Evolutionary conservation across 2,113 vertebrate species (phyloP).

Genomic region (Bubalus kerabau): DNA sequence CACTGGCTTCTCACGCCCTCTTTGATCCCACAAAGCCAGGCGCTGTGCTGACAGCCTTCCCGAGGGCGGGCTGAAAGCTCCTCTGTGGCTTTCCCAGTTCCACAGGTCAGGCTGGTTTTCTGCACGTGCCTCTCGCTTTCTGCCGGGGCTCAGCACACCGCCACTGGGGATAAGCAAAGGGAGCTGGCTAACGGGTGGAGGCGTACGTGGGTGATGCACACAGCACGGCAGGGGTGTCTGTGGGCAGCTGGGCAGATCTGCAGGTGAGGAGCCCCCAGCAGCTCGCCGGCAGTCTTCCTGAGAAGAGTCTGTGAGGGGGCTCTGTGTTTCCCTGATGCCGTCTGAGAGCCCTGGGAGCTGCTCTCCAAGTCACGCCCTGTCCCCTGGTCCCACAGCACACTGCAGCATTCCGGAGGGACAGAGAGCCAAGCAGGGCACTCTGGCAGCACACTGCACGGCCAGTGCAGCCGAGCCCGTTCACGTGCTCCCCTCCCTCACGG

Average conservation of each 20-base stretch:
- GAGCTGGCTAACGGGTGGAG: background rate
- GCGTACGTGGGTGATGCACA: background rate
- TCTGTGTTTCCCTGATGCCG: background rate
- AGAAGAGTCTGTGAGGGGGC: background rate
- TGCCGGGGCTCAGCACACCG: background rate
- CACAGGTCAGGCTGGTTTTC: background rate
- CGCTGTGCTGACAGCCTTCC: background rate
- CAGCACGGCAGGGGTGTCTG: background rate
- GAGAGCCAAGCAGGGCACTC: no score
- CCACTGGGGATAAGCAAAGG: background rate
- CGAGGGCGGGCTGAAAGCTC: background rate
- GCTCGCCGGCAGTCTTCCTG: background rate
- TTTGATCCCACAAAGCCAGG: background rate
- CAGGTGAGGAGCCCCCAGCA: no score
- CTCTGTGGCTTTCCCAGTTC: no score
- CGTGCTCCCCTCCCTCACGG: no score
- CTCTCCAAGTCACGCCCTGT: background rate
- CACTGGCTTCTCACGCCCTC: background rate
- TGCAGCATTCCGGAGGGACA: background rate
- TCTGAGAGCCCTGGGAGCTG: background rate
- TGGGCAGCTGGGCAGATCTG: background rate
- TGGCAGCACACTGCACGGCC: background rate
- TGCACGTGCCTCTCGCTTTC: background rate
- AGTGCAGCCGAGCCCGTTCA: rapidly evolving
- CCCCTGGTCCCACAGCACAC: background rate